Base-by-base conservation (phyloP, 2,113 vertebrate species). In the Paraplagusia blochii region DNA sequence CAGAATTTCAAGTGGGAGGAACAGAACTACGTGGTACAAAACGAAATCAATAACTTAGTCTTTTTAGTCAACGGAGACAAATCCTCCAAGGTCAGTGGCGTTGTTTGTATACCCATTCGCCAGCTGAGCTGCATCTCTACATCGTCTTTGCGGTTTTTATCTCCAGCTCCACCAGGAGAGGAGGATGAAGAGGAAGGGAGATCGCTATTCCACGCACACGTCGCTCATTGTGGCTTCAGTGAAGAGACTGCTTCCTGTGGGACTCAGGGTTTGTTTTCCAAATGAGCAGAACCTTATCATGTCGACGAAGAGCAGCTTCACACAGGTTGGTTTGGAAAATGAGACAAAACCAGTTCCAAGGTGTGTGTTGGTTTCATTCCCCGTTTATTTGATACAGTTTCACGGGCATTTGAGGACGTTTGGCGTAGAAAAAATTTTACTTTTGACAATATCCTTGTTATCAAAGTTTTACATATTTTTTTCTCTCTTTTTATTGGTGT, bases 1-100 rank as follows among this genome's bases (percentile, higher is more conserved):
- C 77, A 98, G 96, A 97, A 96, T 88, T 98, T 98, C 88, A 98
- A 97, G 84, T 94, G 96, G 74, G 96, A 98, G 81, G 96, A 98
- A 50, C 96, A 98, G 86, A 98, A 95, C 77, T 96, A 94, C 7
- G 95, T 98, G 29, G 93, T 97, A 42, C 95, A 96, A 86, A 98
- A 97, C 85, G 93, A 97, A 86, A 98, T 98, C 84, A 95, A 94
- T 89, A 98, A 95, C 49, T 92, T 94, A 90, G 90, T 91, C 50
- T 94, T 97, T 73, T 90, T 97, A 71, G 91, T 95, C 64, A 94
- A 92, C 40, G 90, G 89, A 38, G 91, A 92, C 69, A 93, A 92
- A 76, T 91, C 92, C 87, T 90, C 91, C 11, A 94, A 95, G 94
- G 95, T 96, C 19, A 54, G 77, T 8, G 22, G 22, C 22, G 22